Percentiles rank a stretch among this genome's conserved stretches.
Conservation (phyloP, 1,140 invertebrate genomes). For the Meloidogyne exigua region DNA sequence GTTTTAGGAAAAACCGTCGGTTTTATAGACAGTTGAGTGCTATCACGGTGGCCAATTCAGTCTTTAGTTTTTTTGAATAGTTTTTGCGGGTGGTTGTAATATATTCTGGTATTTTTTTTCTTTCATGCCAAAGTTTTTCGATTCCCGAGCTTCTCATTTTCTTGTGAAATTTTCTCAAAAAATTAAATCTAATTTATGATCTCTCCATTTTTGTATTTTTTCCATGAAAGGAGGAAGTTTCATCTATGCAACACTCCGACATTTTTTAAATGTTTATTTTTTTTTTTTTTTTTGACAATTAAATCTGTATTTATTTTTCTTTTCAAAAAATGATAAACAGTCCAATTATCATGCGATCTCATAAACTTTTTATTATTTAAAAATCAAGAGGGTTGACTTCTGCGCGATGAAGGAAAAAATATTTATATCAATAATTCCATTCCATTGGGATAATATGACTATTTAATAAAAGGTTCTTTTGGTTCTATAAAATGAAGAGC, state of each 20-base stretch:
- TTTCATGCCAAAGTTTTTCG: too few relatives aligned
- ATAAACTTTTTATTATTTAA: slow-evolving; percentile 2
- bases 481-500: neutral
- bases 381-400: neutral
- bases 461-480: neutral
- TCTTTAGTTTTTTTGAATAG: too few relatives aligned
- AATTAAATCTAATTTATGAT: too few relatives aligned
- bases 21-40: too few relatives aligned
- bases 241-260: neutral
- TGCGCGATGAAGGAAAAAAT: neutral
- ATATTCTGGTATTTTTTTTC: too few relatives aligned
- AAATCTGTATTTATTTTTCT: neutral
- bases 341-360: neutral
- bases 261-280: too few relatives aligned
- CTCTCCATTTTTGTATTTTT: too few relatives aligned
- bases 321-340: neutral
- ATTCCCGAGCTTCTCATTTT: too few relatives aligned
- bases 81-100: too few relatives aligned
- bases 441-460: neutral
- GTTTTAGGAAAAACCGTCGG: too few relatives aligned
- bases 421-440: neutral
- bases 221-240: neutral
- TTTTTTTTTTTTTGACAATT: neutral
- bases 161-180: too few relatives aligned
- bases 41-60: too few relatives aligned